A percentile compares a stretch with the other conserved stretches of the same genome.
These are phyloP conservation scores for Ophion ventricosus DNA, from an alignment of 2,888 invertebrate species.

Conservation along the genomic window DNA sequence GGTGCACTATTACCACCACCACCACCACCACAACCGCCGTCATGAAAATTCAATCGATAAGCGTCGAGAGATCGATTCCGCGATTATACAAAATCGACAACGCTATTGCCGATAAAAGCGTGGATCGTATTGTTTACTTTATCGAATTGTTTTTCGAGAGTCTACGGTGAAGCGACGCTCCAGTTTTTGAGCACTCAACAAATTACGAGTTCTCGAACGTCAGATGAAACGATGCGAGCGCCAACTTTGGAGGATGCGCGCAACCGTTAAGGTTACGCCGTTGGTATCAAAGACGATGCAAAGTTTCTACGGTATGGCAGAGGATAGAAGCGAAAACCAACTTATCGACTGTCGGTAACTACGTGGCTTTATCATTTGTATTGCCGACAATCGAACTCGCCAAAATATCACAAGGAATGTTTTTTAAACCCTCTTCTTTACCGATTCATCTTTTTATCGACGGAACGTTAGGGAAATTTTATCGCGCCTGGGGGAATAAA, in stretches of 20 bases:
- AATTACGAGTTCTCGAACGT: not conserved
- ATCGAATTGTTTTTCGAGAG: not conserved
- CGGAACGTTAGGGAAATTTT: not conserved
- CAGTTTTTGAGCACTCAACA: not conserved
- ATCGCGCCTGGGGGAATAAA: too few species aligned
- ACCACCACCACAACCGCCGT: not conserved
- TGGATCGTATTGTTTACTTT: not conserved
- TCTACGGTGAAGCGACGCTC: too few species aligned
- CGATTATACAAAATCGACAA: slow-evolving; percentile 20
- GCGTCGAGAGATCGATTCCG: slow-evolving; percentile 44
- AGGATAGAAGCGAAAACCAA: not conserved
- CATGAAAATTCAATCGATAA: slow-evolving; percentile 23
- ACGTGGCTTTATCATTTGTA: not conserved
- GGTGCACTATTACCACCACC: not conserved
- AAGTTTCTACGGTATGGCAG: not conserved
- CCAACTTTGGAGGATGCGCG: slow-evolving; percentile 3
- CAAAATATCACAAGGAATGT: not conserved
- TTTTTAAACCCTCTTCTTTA: not conserved
- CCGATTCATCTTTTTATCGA: not conserved
- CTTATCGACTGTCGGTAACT: slow-evolving; percentile 9
- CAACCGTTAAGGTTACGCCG: not conserved
- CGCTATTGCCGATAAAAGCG: not conserved
- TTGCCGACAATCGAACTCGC: not conserved
- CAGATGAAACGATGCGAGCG: not conserved
- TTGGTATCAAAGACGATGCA: not conserved